Conservation (phyloP, 2,797 vertebrate genomes). For the Lithobates pipiens region DNA sequence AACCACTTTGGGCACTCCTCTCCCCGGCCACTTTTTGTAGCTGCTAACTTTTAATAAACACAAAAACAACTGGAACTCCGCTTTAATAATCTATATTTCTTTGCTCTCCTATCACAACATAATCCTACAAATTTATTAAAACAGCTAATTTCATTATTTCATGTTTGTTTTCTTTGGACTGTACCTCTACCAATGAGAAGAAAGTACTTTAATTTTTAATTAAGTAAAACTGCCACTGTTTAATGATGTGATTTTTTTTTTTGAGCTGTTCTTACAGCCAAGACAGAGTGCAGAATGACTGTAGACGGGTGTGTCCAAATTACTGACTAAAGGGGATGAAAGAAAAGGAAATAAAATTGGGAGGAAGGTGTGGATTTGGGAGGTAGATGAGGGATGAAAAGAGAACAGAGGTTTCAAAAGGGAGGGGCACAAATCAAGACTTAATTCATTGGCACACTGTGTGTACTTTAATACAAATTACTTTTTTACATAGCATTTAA, state of each 20-base stretch:
- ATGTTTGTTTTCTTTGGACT: slow-evolving; percentile 1
- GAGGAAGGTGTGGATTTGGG: slow-evolving; percentile 52
- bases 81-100: no score
- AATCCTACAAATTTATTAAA: not conserved
- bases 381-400: slow-evolving; percentile 54
- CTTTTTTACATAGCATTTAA: slow-evolving; percentile 33
- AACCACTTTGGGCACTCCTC: no score
- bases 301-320: slow-evolving; percentile 60
- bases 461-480: slow-evolving; percentile 41
- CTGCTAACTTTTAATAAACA: no score
- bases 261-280: slow-evolving; percentile 28
- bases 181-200: not conserved
- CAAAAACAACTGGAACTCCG: no score
- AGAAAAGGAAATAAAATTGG: slow-evolving; percentile 59
- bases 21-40: no score
- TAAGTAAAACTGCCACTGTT: slow-evolving; percentile 31
- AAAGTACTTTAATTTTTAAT: slow-evolving; percentile 29
- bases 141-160: not conserved
- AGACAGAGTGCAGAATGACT: slow-evolving; percentile 29
- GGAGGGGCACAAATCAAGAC: slow-evolving; percentile 47
- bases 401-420: slow-evolving; percentile 47
- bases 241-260: slow-evolving; percentile 18
- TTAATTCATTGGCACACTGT: slow-evolving; percentile 45
- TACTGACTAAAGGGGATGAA: slow-evolving; percentile 57
- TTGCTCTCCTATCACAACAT: no score